These are phyloP conservation scores for Nymphicus hollandicus DNA, from an alignment of 2,113 vertebrate species.

Conservation along the genomic window DNA sequence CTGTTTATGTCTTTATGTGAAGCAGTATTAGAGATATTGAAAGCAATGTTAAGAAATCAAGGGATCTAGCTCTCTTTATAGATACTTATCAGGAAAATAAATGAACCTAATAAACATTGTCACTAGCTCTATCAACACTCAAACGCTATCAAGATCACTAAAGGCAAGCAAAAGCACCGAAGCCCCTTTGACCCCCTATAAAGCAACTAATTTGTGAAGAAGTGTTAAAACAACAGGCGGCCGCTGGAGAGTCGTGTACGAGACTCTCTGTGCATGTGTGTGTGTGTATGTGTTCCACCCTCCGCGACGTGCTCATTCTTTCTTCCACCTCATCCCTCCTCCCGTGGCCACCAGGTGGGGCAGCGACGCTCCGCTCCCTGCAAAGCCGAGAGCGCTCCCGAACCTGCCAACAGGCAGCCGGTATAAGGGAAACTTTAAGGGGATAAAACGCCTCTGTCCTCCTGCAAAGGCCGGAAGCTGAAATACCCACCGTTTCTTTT, in stretches of 20 bases:
- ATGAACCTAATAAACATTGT: neutral
- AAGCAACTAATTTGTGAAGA: neutral
- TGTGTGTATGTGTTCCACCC: accelerated
- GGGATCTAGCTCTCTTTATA: neutral
- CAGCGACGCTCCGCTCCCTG: neutral
- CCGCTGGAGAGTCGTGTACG: neutral
- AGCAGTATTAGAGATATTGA: neutral
- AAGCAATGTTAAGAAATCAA: neutral
- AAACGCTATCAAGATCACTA: neutral
- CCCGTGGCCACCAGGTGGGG: neutral
- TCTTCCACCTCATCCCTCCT: neutral
- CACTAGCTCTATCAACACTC: neutral
- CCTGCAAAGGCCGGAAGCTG: accelerated
- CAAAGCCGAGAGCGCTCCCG: neutral
- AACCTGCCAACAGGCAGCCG: accelerated
- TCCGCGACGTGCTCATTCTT: accelerated
- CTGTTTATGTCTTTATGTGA: neutral
- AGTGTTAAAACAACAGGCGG: neutral
- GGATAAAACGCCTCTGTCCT: accelerated
- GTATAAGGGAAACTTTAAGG: neutral
- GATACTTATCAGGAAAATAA: neutral
- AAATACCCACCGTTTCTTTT: neutral
- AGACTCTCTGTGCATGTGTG: neutral
- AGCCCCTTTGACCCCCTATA: neutral
- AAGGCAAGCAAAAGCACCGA: neutral